Evolutionary conservation across 2,888 invertebrate species (phyloP).

Genomic region (Drosophila koepferae): DNA sequence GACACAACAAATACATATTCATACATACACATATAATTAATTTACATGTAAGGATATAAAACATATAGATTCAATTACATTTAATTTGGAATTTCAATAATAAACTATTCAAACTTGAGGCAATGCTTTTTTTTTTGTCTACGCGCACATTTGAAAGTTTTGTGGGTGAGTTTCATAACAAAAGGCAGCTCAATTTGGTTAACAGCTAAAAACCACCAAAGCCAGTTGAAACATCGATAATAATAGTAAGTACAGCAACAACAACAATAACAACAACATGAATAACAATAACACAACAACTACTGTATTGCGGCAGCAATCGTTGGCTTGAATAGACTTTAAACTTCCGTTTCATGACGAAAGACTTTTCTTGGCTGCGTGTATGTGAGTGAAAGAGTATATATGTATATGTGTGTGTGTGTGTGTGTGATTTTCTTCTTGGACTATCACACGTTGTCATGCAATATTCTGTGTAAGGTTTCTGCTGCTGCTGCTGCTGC

Average conservation of each 20-base stretch:
- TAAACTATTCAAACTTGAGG: constrained; percentile 1
- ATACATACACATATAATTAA: background rate
- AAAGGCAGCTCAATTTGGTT: constrained; percentile 47
- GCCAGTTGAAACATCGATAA: constrained; percentile 38
- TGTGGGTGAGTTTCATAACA: constrained; percentile 49
- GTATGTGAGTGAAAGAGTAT: background rate
- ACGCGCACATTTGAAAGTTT: constrained; percentile 15
- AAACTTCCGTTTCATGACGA: constrained; percentile 60
- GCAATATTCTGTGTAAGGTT: constrained; percentile 60
- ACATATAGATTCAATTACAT: background rate
- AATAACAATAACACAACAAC: constrained; percentile 14
- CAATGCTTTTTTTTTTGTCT: background rate
- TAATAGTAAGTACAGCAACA: constrained; percentile 9
- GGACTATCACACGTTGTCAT: constrained; percentile 62
- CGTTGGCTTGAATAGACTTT: constrained; percentile 50
- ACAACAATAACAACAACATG: constrained; percentile 4
- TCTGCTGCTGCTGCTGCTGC: constrained; percentile 15
- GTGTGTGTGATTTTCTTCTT: constrained; percentile 47
- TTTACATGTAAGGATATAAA: background rate
- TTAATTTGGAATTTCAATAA: constrained; percentile 9
- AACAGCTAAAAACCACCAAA: constrained; percentile 49
- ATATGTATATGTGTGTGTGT: constrained; percentile 6
- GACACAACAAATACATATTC: background rate
- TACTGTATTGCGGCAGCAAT: constrained; percentile 9
- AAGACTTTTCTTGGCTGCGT: constrained; percentile 37